Evolutionary conservation across 2,113 vertebrate genomes (phyloP).

Genomic region (Podarcis cretensis): DNA sequence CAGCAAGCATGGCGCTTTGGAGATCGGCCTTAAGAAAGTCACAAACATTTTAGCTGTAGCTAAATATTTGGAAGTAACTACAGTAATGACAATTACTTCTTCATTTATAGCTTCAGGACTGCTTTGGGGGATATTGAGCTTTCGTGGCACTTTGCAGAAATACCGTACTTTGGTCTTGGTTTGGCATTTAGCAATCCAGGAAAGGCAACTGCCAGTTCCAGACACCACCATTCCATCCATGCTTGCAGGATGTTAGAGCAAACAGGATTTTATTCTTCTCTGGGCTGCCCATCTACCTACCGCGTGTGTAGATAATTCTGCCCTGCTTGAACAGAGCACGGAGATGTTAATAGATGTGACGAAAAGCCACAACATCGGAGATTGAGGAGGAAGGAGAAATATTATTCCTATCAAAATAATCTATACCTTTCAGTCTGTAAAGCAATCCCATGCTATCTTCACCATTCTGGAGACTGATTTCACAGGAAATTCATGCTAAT

Average conservation of each 20-base stretch:
- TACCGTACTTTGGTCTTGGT: not conserved
- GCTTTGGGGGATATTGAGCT: not conserved
- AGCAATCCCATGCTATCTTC: not conserved
- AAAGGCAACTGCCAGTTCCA: conserved; percentile 27
- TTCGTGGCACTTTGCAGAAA: not conserved
- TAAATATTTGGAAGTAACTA: conserved; percentile 48
- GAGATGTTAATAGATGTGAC: conserved; percentile 40
- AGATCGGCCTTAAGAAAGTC: not conserved
- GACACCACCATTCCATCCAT: not conserved
- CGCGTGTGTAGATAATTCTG: conserved; percentile 49
- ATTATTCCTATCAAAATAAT: not conserved
- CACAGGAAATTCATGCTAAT: not conserved
- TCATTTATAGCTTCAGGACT: conserved; percentile 1
- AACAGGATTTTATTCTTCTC: conserved; percentile 52
- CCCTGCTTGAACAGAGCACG: conserved; percentile 34
- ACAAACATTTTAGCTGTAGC: conserved; percentile 30
- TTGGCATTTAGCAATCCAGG: conserved; percentile 3
- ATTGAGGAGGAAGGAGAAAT: not conserved
- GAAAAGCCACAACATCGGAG: conserved; percentile 34
- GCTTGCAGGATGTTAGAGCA: conserved; percentile 44
- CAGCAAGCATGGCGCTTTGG: not conserved
- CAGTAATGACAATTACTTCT: not conserved
- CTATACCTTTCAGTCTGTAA: not conserved
- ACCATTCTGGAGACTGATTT: not conserved
- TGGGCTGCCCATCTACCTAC: conserved; percentile 43